Conservation (phyloP, 2,797 vertebrate species). For the Apodemus agrarius region DNA sequence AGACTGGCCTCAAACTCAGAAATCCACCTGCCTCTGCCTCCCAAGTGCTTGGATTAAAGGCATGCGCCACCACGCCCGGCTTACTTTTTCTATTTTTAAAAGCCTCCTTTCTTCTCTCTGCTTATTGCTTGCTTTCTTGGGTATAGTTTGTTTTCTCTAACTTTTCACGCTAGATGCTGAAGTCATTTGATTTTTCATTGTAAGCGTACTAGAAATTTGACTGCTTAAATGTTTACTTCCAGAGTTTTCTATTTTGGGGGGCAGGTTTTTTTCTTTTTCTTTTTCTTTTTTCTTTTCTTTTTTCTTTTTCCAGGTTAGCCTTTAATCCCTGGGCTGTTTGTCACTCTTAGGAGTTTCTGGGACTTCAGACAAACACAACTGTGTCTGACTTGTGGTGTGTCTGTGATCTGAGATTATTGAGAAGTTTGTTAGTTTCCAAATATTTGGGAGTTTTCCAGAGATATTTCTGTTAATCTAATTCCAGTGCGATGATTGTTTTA, state of each 20-base stretch:
- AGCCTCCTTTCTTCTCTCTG: neutral
- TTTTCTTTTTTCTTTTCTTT: neutral
- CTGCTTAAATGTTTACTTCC: slow-evolving; percentile 2
- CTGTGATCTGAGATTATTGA: neutral
- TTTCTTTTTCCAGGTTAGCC: no score
- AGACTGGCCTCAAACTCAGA: no score
- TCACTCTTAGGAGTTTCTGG: neutral
- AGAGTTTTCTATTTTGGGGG: neutral
- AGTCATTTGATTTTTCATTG: neutral
- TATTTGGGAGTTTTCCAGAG: slow-evolving; percentile 21
- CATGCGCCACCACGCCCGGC: no score
- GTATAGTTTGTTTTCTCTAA: slow-evolving; percentile 1
- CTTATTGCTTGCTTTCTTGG: neutral
- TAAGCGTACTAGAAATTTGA: neutral
- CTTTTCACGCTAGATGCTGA: slow-evolving; percentile 20
- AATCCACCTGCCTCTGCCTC: no score
- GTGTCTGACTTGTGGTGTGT: neutral
- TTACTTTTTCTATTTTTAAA: slow-evolving; percentile 22
- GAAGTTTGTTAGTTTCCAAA: neutral
- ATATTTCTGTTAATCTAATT: slow-evolving; percentile 30
- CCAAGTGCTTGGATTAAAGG: no score
- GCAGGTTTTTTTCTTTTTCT: neutral
- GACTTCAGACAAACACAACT: neutral
- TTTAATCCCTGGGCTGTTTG: no score
- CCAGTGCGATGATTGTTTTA: slow-evolving; percentile 19